Conservation (phyloP, 2,113 vertebrate genomes). For the Nanger granti region DNA sequence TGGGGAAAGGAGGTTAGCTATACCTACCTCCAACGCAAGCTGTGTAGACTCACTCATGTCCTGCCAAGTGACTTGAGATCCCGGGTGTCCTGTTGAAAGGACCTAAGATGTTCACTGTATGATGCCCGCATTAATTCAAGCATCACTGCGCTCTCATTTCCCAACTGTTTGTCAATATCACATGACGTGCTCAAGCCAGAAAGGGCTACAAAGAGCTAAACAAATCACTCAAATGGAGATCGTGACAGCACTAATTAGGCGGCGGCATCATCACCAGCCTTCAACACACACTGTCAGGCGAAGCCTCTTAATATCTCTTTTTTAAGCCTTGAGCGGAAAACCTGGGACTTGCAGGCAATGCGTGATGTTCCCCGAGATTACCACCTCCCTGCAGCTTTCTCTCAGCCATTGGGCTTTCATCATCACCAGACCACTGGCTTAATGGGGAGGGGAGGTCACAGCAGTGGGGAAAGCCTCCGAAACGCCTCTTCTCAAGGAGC, state of each 20-base stretch:
- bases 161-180: slow-evolving; percentile 37
- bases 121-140: not conserved
- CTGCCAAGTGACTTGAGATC: not conserved
- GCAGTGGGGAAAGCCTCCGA: not conserved
- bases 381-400: not conserved
- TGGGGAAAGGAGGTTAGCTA: not conserved
- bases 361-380: rapidly evolving
- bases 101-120: not conserved
- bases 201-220: slow-evolving; percentile 39
- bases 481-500: not conserved
- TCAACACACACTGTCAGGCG: not conserved
- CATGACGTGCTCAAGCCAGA: slow-evolving; percentile 19
- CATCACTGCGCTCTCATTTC: not conserved
- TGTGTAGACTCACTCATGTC: not conserved
- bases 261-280: not conserved
- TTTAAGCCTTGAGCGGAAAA: not conserved
- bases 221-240: slow-evolving; percentile 28
- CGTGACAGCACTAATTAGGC: slow-evolving; percentile 28
- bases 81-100: not conserved
- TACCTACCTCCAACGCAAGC: not conserved
- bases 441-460: not conserved
- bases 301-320: not conserved
- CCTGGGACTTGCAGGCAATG: not conserved
- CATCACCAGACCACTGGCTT: not conserved
- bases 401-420: not conserved